Evolutionary conservation across 2,797 vertebrate species (phyloP), one percentile per base, ranked within the genome.

Genomic region (Nannoperca obscura): DNA sequence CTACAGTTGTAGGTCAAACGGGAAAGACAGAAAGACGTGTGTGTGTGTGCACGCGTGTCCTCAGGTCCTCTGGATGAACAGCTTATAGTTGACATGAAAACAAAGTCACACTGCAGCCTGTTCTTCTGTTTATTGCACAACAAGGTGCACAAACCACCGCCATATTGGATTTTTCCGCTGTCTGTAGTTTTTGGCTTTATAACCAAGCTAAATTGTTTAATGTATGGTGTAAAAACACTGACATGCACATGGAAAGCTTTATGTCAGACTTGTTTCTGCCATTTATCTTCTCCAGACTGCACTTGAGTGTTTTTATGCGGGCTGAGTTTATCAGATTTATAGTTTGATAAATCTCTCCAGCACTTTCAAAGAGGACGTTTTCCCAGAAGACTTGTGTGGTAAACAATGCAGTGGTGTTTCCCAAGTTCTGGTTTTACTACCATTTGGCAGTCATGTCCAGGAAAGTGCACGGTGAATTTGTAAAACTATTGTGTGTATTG

Each of bases 81-180:
- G 86, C 87, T 87, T 74, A 7, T 46, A 94, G 95, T 95, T 95
- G 92, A 95, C 77, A 92, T 91, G 53, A 85, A 89, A 94, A 95
- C 93, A 95, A 81, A 90, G 85, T 67, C 87, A 65, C 89, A 84
- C 90, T 91, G 86, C 87, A 77, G 78, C 78, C 58, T 58, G 75
- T 76, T 60, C 22, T 79, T 69, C 24, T 95, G 92, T 95, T 95
- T 94, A 94, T 67, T 86, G 83, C 87, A 92, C 90, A 95, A 94
- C 93, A 93, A 74, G 64, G 71, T 55, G 49, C 58, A 38, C 40
- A 63, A 84, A 66, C 71, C 65, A 47, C 76, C 12, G 81, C 71
- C 76, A 81, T 84, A 52, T 84, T 87, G 67, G 38, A 73, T 79
- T 84, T 89, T 73, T 79, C 76, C 80, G 77, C 67, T 12, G 65